Evolutionary conservation across 2,113 vertebrate species (phyloP).

Genomic region (Calypte anna): DNA sequence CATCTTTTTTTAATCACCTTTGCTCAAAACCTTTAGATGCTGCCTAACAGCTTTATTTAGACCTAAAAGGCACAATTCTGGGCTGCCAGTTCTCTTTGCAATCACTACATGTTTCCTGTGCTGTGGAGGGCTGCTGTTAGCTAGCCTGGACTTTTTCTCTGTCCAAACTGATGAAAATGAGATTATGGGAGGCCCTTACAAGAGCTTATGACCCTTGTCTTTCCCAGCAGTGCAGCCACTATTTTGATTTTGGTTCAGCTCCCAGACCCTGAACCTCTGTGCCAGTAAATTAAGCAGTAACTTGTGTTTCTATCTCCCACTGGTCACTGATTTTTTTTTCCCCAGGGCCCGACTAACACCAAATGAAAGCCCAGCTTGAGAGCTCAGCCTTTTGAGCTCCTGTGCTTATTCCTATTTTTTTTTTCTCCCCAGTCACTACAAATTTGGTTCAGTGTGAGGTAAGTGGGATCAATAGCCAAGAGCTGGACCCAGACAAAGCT

Average conservation of each 20-base stretch:
- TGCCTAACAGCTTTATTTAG: conserved; percentile 46
- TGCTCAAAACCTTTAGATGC: conserved; percentile 37
- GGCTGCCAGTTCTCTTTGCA: background rate
- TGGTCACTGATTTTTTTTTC: background rate
- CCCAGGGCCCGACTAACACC: background rate
- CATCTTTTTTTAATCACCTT: conserved; percentile 55
- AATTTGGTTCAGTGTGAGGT: background rate
- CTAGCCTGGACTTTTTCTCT: conserved; percentile 7
- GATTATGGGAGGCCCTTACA: background rate
- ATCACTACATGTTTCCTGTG: background rate
- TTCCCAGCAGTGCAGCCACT: background rate
- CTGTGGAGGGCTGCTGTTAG: conserved; percentile 12
- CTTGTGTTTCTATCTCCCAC: background rate
- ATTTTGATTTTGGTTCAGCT: background rate
- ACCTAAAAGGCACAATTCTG: background rate
- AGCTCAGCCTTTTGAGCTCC: background rate
- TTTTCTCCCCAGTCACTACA: background rate
- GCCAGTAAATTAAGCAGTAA: background rate
- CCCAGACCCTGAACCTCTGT: background rate
- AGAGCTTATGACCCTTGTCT: background rate
- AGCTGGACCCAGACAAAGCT: background rate
- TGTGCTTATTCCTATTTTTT: background rate
- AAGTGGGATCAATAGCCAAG: fast-evolving
- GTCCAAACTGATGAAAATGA: background rate
- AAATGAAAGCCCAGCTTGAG: background rate